Base-by-base conservation (phyloP, 2,888 invertebrate genomes). In the Frankliniella fusca region DNA sequence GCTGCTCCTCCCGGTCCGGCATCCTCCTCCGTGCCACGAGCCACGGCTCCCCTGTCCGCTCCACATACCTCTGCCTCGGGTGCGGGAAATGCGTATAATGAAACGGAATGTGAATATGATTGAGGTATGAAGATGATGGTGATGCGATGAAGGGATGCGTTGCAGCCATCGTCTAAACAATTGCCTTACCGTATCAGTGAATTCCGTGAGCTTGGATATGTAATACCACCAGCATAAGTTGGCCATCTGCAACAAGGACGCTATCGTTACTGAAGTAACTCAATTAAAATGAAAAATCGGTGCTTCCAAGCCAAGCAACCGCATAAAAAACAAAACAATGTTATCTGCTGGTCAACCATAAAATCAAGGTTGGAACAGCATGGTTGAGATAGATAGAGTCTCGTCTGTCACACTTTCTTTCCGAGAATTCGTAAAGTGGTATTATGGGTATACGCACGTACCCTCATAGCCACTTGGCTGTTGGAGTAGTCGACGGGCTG, bases 401-500 rank as follows among this genome's bases (percentile, higher is more conserved):
- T n/a, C n/a, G n/a, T n/a, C n/a, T n/a, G n/a, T n/a, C n/a, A n/a
- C n/a, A n/a, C n/a, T n/a, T n/a, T n/a, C n/a, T n/a, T n/a, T n/a
- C n/a, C n/a, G n/a, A n/a, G n/a, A n/a, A n/a, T n/a, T n/a, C n/a
- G n/a, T n/a, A n/a, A n/a, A n/a, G n/a, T n/a, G n/a, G n/a, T n/a
- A n/a, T n/a, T n/a, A n/a, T n/a, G n/a, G n/a, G n/a, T 38, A 38
- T 38, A 38, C 38, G 5, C 38, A 38, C 38, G 5, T 5, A 38
- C 96, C 90, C 96, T 91, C 87, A 94, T 90, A n/a, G 96, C 96
- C 88, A 93, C 92, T 0, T 91, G 93, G 86, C 93, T 93, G 86
- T 93, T 92, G 49, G 96, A 95, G 89, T 97, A 98, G 89, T 98
- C 97, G 48, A 98, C 97, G 0, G 97, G 97, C 88, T 98, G 96